Base-by-base conservation (phyloP, 2,888 invertebrate species). In the Volucella bombylans region DNA sequence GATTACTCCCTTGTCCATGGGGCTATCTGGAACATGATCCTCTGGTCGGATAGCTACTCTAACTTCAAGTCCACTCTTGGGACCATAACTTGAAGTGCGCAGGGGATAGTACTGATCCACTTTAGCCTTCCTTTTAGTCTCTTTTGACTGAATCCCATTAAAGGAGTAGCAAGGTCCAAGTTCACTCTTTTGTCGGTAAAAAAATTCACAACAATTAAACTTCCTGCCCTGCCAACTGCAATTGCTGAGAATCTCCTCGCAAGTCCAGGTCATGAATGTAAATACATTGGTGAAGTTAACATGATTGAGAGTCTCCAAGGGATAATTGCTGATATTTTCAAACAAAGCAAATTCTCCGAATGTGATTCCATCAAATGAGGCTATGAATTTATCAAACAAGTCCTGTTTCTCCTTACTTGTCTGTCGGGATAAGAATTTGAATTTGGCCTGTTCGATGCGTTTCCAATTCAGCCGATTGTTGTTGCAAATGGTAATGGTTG, bases 121-220 rank as follows among this genome's bases (percentile, higher is more conserved):
- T 3, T 86, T 79, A 59, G 88, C 85, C 87, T 87, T 89, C 10
- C 87, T 87, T 14, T 82, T 87, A 2, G 88, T 90, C 10, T 88
- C 89, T 0, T 79, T 87, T 2, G 90, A 89, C 52, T 91, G 89
- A 11, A 90, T 88, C 0, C 92, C 90, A 88, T 93, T 93, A 87
- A 93, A 93, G 0, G 92, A 88, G 89, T 92, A 92, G 80, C 93
- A 93, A 8, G 92, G 87, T 0, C 93, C 93, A 74, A 90, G 90
- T 85, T 92, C 92, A 31, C 92, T 92, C 81, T 89, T 91, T 47
- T 92, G 91, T 50, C 90, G 88, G 8, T 91, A 90, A 82, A 93
- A 93, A 38, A 92, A 89, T 11, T 92, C 90, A 86, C 93, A 93
- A 83, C 93, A 93, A 38, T 92, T 88, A 43, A 91, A 87, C 9